A percentile compares a stretch with the other conserved stretches of the same genome.
Evolutionary conservation across 2,113 vertebrate genomes (phyloP).

Genomic region (Gymnogyps californianus): DNA sequence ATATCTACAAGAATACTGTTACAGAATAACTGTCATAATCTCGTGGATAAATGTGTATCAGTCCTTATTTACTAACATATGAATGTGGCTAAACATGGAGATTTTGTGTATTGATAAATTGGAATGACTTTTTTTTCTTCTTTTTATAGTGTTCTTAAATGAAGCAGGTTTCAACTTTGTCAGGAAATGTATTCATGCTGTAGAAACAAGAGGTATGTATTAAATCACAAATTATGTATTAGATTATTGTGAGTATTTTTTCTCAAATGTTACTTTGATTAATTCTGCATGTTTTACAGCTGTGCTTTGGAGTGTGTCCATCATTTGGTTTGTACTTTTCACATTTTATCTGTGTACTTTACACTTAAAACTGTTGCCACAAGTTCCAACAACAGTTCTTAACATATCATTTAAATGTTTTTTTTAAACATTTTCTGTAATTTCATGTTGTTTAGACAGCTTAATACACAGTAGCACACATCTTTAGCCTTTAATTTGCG

Average conservation of each 20-base stretch:
- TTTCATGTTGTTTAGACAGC: not conserved
- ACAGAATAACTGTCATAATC: not conserved
- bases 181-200: conserved; percentile 89
- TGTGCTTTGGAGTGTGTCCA: not conserved
- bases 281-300: not conserved
- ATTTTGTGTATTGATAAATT: not conserved
- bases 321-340: not conserved
- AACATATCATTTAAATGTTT: not conserved
- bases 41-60: not conserved
- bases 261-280: not conserved
- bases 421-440: not conserved
- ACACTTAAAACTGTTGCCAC: not conserved
- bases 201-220: conserved; percentile 86
- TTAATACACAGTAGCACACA: not conserved
- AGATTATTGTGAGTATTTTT: not conserved
- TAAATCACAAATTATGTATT: not conserved
- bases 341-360: not conserved
- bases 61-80: not conserved
- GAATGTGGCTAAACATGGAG: not conserved
- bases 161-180: conserved; percentile 97
- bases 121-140: not conserved
- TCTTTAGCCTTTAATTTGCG: not conserved
- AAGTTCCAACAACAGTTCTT: not conserved
- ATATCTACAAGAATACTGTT: not conserved
- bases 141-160: conserved; percentile 87